Evolutionary conservation across 2,888 invertebrate genomes (phyloP).

Genomic region (Timema podura): DNA sequence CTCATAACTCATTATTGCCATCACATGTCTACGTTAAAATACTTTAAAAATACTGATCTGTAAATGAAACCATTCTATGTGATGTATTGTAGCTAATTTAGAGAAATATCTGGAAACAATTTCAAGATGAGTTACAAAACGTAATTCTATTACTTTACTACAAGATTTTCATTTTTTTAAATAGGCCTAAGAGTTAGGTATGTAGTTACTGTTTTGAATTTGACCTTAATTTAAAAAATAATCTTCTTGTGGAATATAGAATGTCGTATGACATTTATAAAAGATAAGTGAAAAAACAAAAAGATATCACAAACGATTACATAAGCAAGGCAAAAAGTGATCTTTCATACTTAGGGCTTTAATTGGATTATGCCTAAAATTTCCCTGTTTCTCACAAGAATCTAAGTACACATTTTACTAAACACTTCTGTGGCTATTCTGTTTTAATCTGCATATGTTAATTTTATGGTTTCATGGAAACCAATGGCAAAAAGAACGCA

Average conservation of each 20-base stretch:
- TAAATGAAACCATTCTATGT: not conserved
- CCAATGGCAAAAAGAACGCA: not conserved
- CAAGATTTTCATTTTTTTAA: slow-evolving; percentile 3
- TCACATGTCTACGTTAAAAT: not conserved
- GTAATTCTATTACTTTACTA: not conserved
- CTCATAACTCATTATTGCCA: not conserved
- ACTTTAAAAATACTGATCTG: not conserved
- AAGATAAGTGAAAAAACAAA: too few relatives aligned
- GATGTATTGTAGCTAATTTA: not conserved
- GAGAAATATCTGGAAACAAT: not conserved
- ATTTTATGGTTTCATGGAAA: not conserved
- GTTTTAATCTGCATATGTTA: slow-evolving; percentile 2
- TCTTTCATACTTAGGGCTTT: too few relatives aligned
- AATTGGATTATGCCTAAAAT: too few relatives aligned
- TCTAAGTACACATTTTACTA: slow-evolving; percentile 2
- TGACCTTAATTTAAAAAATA: not conserved
- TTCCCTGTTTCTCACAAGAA: too few relatives aligned
- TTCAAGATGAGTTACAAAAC: slow-evolving; percentile 6
- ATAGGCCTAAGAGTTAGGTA: not conserved
- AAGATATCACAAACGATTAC: too few relatives aligned
- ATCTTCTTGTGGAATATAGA: too few relatives aligned
- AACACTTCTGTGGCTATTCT: slow-evolving; percentile 5
- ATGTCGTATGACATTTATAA: too few relatives aligned
- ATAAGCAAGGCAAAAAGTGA: too few relatives aligned
- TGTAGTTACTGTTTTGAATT: not conserved